phyloP scores from a whole-genome alignment of 1,140 invertebrate genomes.

The Sinonovacula constricta region DNA sequence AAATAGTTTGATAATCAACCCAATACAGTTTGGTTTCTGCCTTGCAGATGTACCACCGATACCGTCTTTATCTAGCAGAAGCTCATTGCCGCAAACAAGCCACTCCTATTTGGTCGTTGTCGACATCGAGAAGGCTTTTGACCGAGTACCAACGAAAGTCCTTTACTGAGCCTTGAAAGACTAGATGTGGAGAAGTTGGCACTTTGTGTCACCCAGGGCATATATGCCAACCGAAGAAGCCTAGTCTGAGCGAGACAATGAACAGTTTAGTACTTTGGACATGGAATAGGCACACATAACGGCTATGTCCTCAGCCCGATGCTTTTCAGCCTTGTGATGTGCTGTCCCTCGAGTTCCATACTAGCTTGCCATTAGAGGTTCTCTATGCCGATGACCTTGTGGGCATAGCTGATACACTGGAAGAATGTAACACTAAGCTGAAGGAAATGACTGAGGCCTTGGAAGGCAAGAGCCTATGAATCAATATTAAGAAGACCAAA shows the following conservation, averaged over 20 bases:
- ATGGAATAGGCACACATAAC: constrained; percentile 9
- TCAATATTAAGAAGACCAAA: constrained; percentile 20
- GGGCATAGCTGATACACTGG: constrained; percentile 10
- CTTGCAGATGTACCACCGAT: constrained; percentile 20
- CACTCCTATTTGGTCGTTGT: constrained; percentile 4
- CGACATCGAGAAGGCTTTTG: constrained; percentile 24
- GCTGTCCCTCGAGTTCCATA: too few relatives aligned
- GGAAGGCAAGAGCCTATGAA: constrained; percentile 16
- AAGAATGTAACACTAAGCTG: background rate
- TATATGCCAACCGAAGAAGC: constrained; percentile 4
- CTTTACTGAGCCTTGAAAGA: constrained; percentile 9
- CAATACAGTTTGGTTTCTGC: constrained; percentile 30
- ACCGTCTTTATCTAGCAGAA: constrained; percentile 7
- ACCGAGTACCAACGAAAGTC: too few relatives aligned
- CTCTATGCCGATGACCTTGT: constrained; percentile 27
- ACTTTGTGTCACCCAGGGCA: constrained; percentile 3
- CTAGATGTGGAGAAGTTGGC: background rate
- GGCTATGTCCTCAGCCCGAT: constrained; percentile 15
- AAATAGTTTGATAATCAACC: constrained; percentile 8
- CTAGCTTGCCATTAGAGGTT: constrained; percentile 3
- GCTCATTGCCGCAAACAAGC: constrained; percentile 13
- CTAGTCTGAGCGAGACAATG: background rate
- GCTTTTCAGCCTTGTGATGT: constrained; percentile 23
- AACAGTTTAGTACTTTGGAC: constrained; percentile 6
- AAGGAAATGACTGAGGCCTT: constrained; percentile 3